Evolutionary conservation across 2,797 vertebrate genomes (phyloP).

Genomic region (Toxotes lorentzi): DNA sequence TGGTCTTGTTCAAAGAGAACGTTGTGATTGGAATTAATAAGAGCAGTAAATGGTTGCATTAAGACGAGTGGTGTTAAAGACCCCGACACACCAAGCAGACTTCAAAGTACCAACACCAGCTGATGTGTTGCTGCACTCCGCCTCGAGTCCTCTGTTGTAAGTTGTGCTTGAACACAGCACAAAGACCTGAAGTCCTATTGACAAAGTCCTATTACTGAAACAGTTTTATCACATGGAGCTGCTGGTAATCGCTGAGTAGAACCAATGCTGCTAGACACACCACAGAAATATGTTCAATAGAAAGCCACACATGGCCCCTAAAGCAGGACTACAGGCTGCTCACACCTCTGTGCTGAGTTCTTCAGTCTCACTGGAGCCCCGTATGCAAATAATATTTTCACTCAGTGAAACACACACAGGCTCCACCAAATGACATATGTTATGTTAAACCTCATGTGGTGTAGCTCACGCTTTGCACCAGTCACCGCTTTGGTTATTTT

Average conservation of each 20-base stretch:
- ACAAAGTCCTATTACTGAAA: not conserved
- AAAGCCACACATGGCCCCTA: not conserved
- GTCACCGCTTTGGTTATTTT: conserved; percentile 50
- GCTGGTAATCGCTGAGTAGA: not conserved
- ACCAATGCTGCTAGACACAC: not conserved
- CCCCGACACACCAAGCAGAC: not conserved
- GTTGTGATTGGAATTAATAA: conserved; percentile 37
- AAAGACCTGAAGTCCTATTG: too few relatives aligned
- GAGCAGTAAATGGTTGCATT: not conserved
- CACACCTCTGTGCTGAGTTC: conserved; percentile 22
- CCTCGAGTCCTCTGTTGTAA: conserved; percentile 1
- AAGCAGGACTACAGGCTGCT: conserved; percentile 8
- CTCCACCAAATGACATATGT: conserved; percentile 60
- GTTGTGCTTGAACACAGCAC: not conserved
- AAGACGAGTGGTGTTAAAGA: not conserved
- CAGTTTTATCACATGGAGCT: not conserved
- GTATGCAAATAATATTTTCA: conserved; percentile 35
- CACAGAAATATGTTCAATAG: not conserved
- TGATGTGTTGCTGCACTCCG: conserved; percentile 7
- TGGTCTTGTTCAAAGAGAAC: conserved; percentile 35
- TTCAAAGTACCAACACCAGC: conserved; percentile 13
- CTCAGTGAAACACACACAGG: not conserved
- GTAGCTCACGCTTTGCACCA: conserved; percentile 32
- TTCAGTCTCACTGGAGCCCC: conserved; percentile 13
- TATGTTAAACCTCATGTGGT: conserved; percentile 46